A percentile compares a stretch with the other conserved stretches of the same genome.
These are phyloP conservation scores for Spisula subtruncata DNA, from an alignment of 2,888 invertebrate genomes.

Conservation along the genomic window DNA sequence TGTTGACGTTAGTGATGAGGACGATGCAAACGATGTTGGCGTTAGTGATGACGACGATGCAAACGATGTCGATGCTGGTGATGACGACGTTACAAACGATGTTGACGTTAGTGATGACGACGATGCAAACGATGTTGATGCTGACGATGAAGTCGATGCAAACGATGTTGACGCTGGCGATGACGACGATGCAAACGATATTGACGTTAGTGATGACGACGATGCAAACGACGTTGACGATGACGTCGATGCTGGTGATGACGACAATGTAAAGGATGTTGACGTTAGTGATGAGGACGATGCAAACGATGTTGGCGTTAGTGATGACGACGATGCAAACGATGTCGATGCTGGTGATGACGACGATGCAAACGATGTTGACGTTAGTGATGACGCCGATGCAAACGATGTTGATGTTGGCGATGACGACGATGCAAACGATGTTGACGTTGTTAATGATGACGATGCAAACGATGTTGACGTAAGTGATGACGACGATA, in stretches of 20 bases:
- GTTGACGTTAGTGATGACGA: neutral
- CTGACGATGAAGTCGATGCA: neutral
- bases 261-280: neutral
- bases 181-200: neutral
- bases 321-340: neutral
- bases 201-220: neutral
- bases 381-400: neutral
- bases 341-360: neutral
- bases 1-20: too few relatives aligned
- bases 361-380: neutral
- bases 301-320: neutral
- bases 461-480: neutral
- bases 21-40: neutral
- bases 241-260: neutral
- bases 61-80: neutral
- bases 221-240: neutral
- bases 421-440: too few relatives aligned
- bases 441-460: neutral
- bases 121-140: neutral
- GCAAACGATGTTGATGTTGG: neutral
- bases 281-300: neutral
- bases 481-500: neutral
- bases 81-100: neutral
- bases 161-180: neutral
- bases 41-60: neutral